phyloP scores from a whole-genome alignment of 30 jellyfish, hydroid and myxozoan genomes.

The Haliclystus octoradiatus region DNA sequence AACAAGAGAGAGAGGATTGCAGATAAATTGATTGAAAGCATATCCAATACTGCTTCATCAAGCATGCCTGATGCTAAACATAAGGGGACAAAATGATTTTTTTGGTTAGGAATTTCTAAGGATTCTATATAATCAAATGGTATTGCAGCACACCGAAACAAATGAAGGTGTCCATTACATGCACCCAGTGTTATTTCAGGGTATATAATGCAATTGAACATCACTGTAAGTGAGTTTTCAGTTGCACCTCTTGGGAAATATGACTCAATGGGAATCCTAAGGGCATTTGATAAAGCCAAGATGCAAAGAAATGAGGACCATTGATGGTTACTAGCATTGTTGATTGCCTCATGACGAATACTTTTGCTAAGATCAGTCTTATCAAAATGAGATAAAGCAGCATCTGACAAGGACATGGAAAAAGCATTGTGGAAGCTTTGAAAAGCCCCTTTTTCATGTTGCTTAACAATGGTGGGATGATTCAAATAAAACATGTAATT shows the following conservation, averaged over 20 bases:
- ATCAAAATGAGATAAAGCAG: not conserved
- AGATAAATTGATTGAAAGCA: too few relatives aligned
- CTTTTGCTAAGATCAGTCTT: not conserved
- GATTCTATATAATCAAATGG: slow-evolving; percentile 12
- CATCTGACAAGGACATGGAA: slow-evolving; percentile 2
- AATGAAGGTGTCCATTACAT: not conserved
- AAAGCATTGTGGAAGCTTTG: not conserved
- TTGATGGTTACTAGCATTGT: not conserved
- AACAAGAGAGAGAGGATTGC: too few relatives aligned
- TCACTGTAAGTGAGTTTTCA: not conserved
- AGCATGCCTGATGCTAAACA: not conserved
- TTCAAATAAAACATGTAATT: slow-evolving; percentile 7
- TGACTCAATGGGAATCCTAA: slow-evolving; percentile 6
- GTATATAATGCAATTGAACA: slow-evolving; percentile 1
- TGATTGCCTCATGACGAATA: slow-evolving; percentile 10
- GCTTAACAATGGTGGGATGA: slow-evolving; percentile 11
- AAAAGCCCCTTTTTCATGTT: not conserved
- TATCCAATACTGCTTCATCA: too few relatives aligned
- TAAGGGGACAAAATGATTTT: slow-evolving; percentile 30
- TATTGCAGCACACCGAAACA: slow-evolving; percentile 15
- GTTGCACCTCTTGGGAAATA: slow-evolving; percentile 4
- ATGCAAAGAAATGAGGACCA: slow-evolving; percentile 21
- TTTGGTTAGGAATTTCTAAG: not conserved
- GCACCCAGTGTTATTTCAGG: not conserved
- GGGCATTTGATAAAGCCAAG: slow-evolving; percentile 5